Evolutionary conservation across 2,113 vertebrate genomes (phyloP).

Genomic region (Ranitomeya variabilis): DNA sequence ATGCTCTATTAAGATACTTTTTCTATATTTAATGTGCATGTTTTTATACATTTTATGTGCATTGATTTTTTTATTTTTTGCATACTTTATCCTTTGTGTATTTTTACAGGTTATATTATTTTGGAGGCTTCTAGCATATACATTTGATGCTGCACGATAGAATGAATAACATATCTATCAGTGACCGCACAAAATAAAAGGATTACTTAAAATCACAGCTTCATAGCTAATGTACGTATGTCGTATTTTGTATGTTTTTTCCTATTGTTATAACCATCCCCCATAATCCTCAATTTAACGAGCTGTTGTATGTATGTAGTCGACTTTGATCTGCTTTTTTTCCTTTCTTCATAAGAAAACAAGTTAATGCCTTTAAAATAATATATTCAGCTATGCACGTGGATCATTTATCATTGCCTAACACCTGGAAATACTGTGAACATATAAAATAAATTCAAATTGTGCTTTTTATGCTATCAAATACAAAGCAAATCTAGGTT

Average conservation of each 20-base stretch:
- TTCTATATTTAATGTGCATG: no score
- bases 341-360: conserved; percentile 8
- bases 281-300: neutral
- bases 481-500: neutral
- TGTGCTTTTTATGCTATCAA: neutral
- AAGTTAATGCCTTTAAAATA: conserved; percentile 1
- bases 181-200: no score
- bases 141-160: no score
- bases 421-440: neutral
- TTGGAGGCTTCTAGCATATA: no score
- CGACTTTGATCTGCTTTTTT: conserved; percentile 20
- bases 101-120: no score
- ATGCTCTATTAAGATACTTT: no score
- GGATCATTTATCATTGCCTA: conserved; percentile 14
- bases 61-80: no score
- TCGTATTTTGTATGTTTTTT: neutral
- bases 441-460: neutral
- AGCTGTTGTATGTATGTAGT: neutral
- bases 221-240: no score
- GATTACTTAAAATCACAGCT: no score
- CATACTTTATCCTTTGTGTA: no score
- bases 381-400: neutral
- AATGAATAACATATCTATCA: no score
- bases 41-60: no score
- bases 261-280: neutral